These are phyloP conservation scores for Rapana venosa DNA, from an alignment of 2,888 invertebrate species.

Conservation along the genomic window DNA sequence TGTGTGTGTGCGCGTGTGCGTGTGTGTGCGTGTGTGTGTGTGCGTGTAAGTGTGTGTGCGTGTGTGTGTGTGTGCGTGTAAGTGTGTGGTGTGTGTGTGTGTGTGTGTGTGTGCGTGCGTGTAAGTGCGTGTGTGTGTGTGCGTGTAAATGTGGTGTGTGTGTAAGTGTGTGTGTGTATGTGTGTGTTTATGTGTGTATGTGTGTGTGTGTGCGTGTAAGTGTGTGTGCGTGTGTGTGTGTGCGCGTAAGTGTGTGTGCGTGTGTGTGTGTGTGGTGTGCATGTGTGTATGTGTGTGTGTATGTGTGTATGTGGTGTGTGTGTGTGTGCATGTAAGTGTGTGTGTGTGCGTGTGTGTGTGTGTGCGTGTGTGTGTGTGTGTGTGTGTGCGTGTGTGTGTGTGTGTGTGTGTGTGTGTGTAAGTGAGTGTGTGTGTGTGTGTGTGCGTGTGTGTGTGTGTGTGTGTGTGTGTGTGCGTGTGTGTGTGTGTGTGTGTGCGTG, in stretches of 20 bases:
- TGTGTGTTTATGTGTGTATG: too few relatives aligned
- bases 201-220: not conserved
- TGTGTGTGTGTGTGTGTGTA: too few relatives aligned
- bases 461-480: too few relatives aligned
- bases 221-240: not conserved
- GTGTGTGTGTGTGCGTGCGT: not conserved
- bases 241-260: not conserved
- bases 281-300: not conserved
- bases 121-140: not conserved
- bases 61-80: not conserved
- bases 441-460: too few relatives aligned
- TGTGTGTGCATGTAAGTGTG: too few relatives aligned
- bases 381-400: too few relatives aligned
- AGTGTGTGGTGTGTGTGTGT: not conserved
- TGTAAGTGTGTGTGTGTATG: not conserved
- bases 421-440: too few relatives aligned
- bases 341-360: too few relatives aligned
- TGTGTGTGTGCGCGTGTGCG: not conserved
- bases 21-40: not conserved
- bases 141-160: not conserved
- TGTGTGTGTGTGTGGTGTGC: too few relatives aligned
- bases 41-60: not conserved
- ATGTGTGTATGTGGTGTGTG: not conserved
- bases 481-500: too few relatives aligned
- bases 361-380: too few relatives aligned